Conservation (phyloP, 1,140 invertebrate genomes). For the Notospermus geniculatus region DNA sequence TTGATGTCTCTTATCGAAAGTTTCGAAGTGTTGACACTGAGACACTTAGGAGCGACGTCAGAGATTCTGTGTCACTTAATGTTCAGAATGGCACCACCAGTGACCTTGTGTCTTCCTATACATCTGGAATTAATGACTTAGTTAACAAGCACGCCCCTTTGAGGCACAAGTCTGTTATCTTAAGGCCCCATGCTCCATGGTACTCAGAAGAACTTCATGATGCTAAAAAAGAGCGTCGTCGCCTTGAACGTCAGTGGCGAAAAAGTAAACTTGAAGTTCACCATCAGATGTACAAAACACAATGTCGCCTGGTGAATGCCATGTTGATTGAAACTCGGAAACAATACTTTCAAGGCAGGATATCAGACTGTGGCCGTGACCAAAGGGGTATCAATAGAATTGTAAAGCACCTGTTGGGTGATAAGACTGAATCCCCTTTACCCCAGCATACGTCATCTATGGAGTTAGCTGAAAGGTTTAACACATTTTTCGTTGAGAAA, state of each 20-base stretch:
- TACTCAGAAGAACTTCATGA: neutral
- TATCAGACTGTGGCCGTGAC: neutral
- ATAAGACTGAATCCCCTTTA: neutral
- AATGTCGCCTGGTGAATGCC: neutral
- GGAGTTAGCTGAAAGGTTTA: neutral
- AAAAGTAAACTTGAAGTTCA: conserved; percentile 1
- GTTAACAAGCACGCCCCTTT: neutral
- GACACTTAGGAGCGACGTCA: neutral
- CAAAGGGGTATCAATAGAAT: neutral
- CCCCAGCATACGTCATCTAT: neutral
- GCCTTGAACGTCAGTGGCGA: conserved; percentile 1
- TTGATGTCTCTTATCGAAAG: neutral
- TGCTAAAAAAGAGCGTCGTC: neutral
- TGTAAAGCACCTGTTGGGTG: neutral
- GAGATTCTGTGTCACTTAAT: neutral
- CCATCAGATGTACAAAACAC: neutral
- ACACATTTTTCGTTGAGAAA: neutral
- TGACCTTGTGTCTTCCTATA: neutral
- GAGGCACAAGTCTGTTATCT: neutral
- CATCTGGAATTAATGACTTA: neutral
- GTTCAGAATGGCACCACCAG: neutral
- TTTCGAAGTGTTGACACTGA: neutral
- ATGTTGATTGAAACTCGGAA: neutral
- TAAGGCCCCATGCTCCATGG: neutral
- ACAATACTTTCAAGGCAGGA: neutral